Evolutionary conservation across 2,888 invertebrate species (phyloP).

Genomic region (Himalopsyche japonica): DNA sequence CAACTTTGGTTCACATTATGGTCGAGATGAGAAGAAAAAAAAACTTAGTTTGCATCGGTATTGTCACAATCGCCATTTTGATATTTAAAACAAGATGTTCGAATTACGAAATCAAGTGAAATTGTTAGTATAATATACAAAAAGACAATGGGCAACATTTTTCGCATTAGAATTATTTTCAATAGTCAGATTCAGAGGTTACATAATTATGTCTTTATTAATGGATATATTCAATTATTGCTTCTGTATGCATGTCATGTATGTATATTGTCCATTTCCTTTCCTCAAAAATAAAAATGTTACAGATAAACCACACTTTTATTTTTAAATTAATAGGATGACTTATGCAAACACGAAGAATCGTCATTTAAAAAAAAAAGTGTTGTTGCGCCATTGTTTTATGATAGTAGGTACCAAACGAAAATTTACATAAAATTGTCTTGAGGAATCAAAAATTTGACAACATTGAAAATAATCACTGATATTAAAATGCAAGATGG

Average conservation of each 20-base stretch:
- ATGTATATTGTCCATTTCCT: too few species aligned
- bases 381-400: not conserved
- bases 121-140: not conserved
- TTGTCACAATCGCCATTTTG: not conserved
- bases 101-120: not conserved
- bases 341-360: too few species aligned
- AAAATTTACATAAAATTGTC: not conserved
- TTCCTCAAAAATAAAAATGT: too few species aligned
- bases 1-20: not conserved
- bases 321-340: too few species aligned
- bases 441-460: not conserved
- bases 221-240: too few species aligned
- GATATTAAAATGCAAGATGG: not conserved
- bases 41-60: not conserved
- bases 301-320: too few species aligned
- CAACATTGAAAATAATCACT: not conserved
- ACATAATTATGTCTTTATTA: too few species aligned
- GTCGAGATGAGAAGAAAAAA: not conserved
- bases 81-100: not conserved
- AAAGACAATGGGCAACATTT: too few species aligned
- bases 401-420: not conserved
- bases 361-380: too few species aligned
- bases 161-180: too few species aligned
- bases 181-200: too few species aligned
- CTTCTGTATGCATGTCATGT: too few species aligned